Percentiles rank a stretch among this genome's conserved stretches.
Evolutionary conservation across 2,888 invertebrate species (phyloP).

Genomic region (Amiota communis): DNA sequence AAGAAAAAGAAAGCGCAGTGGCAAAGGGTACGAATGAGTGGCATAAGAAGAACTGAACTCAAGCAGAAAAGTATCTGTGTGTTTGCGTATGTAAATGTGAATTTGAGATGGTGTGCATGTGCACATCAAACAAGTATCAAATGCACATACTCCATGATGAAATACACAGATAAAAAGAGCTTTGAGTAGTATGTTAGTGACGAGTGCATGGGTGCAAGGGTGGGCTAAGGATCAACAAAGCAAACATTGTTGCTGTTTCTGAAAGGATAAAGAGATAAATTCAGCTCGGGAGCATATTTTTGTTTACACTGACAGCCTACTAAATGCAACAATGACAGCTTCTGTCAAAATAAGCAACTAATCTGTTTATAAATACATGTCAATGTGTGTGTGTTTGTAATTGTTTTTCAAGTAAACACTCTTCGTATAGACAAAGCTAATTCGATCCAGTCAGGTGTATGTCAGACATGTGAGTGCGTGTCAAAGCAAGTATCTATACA

Average conservation of each 20-base stretch:
- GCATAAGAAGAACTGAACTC: constrained; percentile 41
- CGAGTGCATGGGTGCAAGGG: not conserved
- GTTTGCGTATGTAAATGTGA: constrained; percentile 41
- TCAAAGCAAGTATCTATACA: no score
- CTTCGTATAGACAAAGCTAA: not conserved
- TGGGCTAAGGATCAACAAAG: not conserved
- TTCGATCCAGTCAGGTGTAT: constrained; percentile 1
- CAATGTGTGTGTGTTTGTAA: not conserved
- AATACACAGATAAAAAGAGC: no score
- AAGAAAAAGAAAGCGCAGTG: not conserved
- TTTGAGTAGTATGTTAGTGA: no score
- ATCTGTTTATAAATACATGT: constrained; percentile 42
- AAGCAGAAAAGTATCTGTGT: constrained; percentile 52
- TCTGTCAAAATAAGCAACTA: constrained; percentile 63
- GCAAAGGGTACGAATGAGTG: not conserved
- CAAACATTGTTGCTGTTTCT: constrained; percentile 26
- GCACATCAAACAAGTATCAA: constrained; percentile 1
- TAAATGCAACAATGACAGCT: constrained; percentile 62
- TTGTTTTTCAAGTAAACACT: constrained; percentile 20
- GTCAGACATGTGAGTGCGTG: no score
- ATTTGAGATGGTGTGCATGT: constrained; percentile 35
- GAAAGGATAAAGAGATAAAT: constrained; percentile 28
- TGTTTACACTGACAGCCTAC: constrained; percentile 50
- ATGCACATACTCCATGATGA: not conserved
- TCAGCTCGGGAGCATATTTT: constrained; percentile 35